These are phyloP conservation scores for Babyrousa celebensis DNA, from an alignment of 2,797 vertebrate genomes.

Conservation along the genomic window DNA sequence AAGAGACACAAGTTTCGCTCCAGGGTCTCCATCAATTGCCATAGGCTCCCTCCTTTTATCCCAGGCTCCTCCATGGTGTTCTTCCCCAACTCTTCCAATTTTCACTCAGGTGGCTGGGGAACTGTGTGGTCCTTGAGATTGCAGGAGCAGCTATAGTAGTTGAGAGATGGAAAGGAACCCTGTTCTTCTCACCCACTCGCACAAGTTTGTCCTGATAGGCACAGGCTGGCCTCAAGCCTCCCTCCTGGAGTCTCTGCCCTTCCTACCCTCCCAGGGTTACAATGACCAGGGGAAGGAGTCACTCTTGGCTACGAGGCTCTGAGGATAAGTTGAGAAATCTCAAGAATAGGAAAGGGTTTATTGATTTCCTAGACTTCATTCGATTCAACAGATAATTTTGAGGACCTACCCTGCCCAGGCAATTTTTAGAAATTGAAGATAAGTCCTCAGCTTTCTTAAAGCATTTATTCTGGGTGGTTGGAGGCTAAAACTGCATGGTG, in stretches of 20 bases:
- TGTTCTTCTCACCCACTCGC: background rate
- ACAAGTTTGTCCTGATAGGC: background rate
- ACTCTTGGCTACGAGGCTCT: background rate
- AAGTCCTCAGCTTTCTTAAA: background rate
- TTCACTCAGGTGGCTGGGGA: background rate
- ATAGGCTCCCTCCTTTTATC: background rate
- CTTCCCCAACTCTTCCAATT: too few relatives aligned
- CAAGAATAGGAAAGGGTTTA: background rate
- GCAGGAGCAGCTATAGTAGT: background rate
- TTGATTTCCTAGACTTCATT: background rate
- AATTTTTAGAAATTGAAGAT: slow-evolving; percentile 29
- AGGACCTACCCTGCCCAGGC: background rate
- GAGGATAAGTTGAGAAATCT: background rate
- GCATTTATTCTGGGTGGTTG: background rate
- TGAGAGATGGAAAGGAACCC: background rate
- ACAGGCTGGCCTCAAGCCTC: too few relatives aligned
- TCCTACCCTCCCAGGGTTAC: background rate
- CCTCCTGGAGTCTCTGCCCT: background rate
- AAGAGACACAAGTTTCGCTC: background rate
- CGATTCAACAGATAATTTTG: background rate
- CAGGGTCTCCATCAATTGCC: background rate
- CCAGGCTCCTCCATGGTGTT: background rate
- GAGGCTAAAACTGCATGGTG: background rate
- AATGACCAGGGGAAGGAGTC: background rate
- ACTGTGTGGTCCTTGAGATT: background rate